Evolutionary conservation across 2,113 vertebrate species (phyloP).

Genomic region (Naja naja): DNA sequence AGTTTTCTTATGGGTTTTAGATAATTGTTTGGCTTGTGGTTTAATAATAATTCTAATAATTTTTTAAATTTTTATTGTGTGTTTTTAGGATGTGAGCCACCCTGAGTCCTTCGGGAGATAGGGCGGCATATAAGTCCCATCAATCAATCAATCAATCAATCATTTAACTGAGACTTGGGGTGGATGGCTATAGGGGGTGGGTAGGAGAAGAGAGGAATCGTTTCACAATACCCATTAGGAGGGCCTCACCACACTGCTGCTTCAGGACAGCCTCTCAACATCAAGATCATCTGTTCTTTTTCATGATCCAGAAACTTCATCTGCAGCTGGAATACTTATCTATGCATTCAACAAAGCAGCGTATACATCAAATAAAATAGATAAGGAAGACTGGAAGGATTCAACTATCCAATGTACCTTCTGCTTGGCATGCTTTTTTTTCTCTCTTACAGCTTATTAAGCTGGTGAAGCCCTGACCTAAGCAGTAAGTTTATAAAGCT

Average conservation of each 20-base stretch:
- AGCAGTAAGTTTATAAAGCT: not conserved
- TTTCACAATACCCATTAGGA: not conserved
- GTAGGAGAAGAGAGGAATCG: not conserved
- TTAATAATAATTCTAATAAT: too few species aligned
- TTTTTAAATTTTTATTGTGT: too few species aligned
- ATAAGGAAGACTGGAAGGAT: not conserved
- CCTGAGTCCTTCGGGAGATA: too few species aligned
- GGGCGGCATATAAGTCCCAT: too few species aligned
- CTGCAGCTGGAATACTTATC: not conserved
- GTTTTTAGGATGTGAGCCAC: too few species aligned
- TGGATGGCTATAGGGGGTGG: too few species aligned
- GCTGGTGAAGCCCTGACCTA: not conserved
- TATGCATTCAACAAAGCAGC: not conserved
- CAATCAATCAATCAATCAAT: too few species aligned
- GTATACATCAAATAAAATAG: not conserved
- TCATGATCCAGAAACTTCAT: not conserved
- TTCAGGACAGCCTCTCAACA: not conserved
- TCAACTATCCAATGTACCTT: not conserved
- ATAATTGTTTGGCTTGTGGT: too few species aligned
- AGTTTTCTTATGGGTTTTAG: too few species aligned
- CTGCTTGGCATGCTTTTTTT: fast-evolving
- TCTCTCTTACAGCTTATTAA: not conserved
- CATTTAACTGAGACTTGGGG: not conserved
- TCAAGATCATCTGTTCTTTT: not conserved
- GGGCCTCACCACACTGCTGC: not conserved